A percentile compares a stretch with the other conserved stretches of the same genome.
Conservation (phyloP, 1,140 invertebrate species). For the Cyclargus thomasi region DNA sequence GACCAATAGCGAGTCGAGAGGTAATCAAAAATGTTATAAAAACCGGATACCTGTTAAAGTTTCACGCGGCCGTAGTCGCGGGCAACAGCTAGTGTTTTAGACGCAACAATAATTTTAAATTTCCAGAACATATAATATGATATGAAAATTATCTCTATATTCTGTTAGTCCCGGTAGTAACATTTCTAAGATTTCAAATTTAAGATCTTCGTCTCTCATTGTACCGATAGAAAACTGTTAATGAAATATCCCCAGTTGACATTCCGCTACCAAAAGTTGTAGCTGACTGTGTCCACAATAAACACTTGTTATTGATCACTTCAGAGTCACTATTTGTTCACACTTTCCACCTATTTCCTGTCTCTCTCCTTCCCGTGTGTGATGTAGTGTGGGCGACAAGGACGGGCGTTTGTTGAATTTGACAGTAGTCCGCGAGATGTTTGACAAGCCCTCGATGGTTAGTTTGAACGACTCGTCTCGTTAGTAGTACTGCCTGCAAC, state of each 20-base stretch:
- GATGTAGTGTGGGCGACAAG: slow-evolving; percentile 24
- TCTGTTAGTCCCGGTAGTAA: no score
- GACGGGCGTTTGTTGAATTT: slow-evolving; percentile 44
- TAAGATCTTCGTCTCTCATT: no score
- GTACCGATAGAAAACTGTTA: no score
- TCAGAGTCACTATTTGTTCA: slow-evolving; percentile 34
- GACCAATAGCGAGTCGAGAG: no score
- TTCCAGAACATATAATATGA: no score
- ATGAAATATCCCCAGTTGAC: not conserved
- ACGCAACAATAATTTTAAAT: no score
- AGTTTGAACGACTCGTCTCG: slow-evolving; percentile 26
- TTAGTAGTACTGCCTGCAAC: slow-evolving; percentile 11
- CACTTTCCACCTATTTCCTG: slow-evolving; percentile 30
- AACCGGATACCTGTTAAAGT: no score
- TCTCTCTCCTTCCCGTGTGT: slow-evolving; percentile 22
- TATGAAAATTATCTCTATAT: no score
- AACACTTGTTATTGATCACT: slow-evolving; percentile 8
- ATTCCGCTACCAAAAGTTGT: not conserved
- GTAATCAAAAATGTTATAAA: no score
- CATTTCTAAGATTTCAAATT: no score
- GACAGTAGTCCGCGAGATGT: slow-evolving; percentile 46
- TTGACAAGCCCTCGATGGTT: slow-evolving; percentile 38
- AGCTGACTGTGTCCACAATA: not conserved
- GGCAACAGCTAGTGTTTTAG: no score
- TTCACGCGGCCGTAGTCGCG: no score